Conservation (phyloP, 1,140 invertebrate species). For the Stegodyphus mimosarum region DNA sequence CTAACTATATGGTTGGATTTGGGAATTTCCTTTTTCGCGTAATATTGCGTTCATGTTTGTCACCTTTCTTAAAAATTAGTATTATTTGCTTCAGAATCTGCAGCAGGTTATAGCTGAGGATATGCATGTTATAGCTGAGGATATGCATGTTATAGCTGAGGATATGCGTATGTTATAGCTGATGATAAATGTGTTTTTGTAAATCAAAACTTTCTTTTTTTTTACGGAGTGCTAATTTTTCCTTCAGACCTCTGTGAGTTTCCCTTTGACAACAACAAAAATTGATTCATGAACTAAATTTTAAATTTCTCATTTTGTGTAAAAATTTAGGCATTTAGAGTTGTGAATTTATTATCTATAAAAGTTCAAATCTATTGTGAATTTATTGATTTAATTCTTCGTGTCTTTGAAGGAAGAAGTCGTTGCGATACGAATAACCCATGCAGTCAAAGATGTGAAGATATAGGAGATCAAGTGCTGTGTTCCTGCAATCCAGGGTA, state of each 20-base stretch:
- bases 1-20: background rate
- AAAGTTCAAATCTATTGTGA: background rate
- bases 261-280: background rate
- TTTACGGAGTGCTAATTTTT: background rate
- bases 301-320: background rate
- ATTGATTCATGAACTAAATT: background rate
- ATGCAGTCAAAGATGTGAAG: conserved; percentile 76
- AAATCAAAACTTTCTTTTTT: too few relatives aligned
- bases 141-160: background rate
- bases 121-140: background rate
- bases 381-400: background rate
- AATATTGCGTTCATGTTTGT: background rate
- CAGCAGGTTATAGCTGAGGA: too few relatives aligned
- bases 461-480: conserved; percentile 73
- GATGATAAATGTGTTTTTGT: too few relatives aligned
- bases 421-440: conserved; percentile 75
- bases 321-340: background rate
- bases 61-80: background rate
- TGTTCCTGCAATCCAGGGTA: conserved; percentile 75
- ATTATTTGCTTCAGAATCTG: background rate
- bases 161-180: background rate
- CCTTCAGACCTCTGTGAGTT: background rate
- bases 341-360: background rate
- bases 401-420: conserved; percentile 48
- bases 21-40: background rate